Percentiles rank a stretch among this genome's conserved stretches.
Evolutionary conservation across 1,140 invertebrate species (phyloP).

Genomic region (Amphibalanus amphitrite): DNA sequence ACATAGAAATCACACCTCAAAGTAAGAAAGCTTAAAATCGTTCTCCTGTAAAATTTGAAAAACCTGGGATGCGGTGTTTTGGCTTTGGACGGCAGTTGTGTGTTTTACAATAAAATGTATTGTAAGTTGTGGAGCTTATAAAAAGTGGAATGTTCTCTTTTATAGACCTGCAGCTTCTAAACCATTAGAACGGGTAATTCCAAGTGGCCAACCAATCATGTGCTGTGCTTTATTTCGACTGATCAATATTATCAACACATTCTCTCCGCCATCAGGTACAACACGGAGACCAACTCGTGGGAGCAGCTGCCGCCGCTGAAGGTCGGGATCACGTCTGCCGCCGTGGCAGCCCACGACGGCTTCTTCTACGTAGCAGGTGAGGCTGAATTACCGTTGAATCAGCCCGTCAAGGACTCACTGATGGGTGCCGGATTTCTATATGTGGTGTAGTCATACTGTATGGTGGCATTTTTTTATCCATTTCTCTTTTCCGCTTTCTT

Average conservation of each 20-base stretch:
- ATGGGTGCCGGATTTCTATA: background rate
- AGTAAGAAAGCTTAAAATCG: no score
- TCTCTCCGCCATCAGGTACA: background rate
- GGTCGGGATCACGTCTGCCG: constrained; percentile 33
- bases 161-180: background rate
- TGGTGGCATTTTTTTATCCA: no score
- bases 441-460: background rate
- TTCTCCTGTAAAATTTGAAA: no score
- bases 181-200: background rate
- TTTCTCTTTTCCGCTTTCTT: no score
- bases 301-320: constrained; percentile 38
- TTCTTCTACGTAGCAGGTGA: constrained; percentile 26
- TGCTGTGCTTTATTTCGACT: background rate
- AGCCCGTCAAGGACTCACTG: background rate
- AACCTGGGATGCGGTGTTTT: no score
- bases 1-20: no score
- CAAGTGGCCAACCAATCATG: background rate
- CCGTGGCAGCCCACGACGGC: constrained; percentile 31
- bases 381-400: background rate
- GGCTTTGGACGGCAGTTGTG: no score
- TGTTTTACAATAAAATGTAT: no score
- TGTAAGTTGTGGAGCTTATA: background rate
- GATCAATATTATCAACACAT: no score
- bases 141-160: background rate
- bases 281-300: constrained; percentile 30